Percentiles rank a stretch among this genome's conserved stretches.
Conservation (phyloP, 2,888 invertebrate species). For the Troides aeacus region DNA sequence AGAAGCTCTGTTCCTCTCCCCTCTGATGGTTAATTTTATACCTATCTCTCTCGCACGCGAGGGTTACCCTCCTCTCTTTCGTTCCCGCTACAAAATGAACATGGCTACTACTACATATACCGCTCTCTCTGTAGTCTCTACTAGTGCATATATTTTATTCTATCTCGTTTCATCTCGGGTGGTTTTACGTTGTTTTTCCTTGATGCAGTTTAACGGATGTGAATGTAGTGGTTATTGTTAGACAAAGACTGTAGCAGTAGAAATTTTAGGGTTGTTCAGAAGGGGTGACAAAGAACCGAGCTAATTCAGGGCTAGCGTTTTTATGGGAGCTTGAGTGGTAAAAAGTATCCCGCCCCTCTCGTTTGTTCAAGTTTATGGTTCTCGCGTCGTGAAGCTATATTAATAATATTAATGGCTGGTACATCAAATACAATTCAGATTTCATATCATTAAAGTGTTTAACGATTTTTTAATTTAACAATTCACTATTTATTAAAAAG, state of each 20-base stretch:
- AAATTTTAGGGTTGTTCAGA: slow-evolving; percentile 77
- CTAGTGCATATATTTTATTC: slow-evolving; percentile 79
- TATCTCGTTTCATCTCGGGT: slow-evolving; percentile 80
- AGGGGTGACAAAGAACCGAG: slow-evolving; percentile 80
- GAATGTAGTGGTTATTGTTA: slow-evolving; percentile 80
- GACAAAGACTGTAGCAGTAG: slow-evolving; percentile 79
- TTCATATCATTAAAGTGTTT: slow-evolving; percentile 54
- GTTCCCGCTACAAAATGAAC: slow-evolving; percentile 62
- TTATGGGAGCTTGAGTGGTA: slow-evolving; percentile 76
- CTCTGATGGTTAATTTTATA: slow-evolving; percentile 76
- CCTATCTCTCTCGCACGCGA: slow-evolving; percentile 63
- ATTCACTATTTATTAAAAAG: slow-evolving; percentile 31
- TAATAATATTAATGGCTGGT: slow-evolving; percentile 76
- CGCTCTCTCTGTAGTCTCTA: slow-evolving; percentile 74
- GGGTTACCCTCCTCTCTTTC: slow-evolving; percentile 69
- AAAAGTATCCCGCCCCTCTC: slow-evolving; percentile 80
- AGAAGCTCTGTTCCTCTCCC: slow-evolving; percentile 77
- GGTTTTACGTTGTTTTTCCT: slow-evolving; percentile 78
- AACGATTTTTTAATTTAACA: slow-evolving; percentile 59
- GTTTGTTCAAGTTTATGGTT: slow-evolving; percentile 77
- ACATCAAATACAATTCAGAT: slow-evolving; percentile 62
- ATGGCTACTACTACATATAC: slow-evolving; percentile 75
- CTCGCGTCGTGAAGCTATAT: slow-evolving; percentile 69
- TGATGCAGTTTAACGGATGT: slow-evolving; percentile 80
- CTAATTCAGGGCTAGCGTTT: slow-evolving; percentile 79